A percentile compares a stretch with the other conserved stretches of the same genome.
phyloP scores from a whole-genome alignment of 1,140 invertebrate genomes.

The Diorhabda carinulata region DNA sequence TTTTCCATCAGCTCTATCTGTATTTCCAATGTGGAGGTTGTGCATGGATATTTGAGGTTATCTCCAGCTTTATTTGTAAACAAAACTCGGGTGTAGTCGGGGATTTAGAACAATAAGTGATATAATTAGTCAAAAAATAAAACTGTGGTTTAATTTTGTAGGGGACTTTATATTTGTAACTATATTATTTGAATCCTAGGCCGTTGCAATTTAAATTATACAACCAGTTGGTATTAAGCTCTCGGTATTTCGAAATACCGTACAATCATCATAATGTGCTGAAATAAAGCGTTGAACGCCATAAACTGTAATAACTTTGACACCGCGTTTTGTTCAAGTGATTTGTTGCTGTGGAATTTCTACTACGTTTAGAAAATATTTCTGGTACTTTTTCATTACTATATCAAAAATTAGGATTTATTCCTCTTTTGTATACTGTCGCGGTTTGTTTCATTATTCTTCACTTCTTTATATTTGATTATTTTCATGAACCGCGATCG shows the following conservation, averaged over 20 bases:
- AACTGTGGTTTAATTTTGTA: too few species aligned
- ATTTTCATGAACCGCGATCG: background rate
- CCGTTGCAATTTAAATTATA: background rate
- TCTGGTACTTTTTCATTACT: slow-evolving; percentile 13
- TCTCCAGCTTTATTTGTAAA: too few species aligned
- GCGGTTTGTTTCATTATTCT: background rate
- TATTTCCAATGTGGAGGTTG: too few species aligned
- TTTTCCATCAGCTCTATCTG: too few species aligned
- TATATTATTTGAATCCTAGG: background rate
- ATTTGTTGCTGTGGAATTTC: slow-evolving; percentile 13
- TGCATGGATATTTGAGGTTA: too few species aligned
- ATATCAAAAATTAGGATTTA: slow-evolving; percentile 19
- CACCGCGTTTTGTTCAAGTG: slow-evolving; percentile 10
- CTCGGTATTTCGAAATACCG: background rate
- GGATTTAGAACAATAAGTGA: too few species aligned
- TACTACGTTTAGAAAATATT: slow-evolving; percentile 18
- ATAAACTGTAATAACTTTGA: slow-evolving; percentile 10
- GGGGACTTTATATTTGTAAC: background rate
- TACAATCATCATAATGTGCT: slow-evolving; percentile 3
- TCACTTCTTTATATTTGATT: background rate
- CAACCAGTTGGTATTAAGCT: background rate
- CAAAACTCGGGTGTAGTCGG: too few species aligned
- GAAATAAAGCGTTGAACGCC: slow-evolving; percentile 12
- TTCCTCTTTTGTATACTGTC: slow-evolving; percentile 9
- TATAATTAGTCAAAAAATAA: too few species aligned